Conservation (phyloP, 2,113 vertebrate species). For the Zosterops hypoxanthus region DNA sequence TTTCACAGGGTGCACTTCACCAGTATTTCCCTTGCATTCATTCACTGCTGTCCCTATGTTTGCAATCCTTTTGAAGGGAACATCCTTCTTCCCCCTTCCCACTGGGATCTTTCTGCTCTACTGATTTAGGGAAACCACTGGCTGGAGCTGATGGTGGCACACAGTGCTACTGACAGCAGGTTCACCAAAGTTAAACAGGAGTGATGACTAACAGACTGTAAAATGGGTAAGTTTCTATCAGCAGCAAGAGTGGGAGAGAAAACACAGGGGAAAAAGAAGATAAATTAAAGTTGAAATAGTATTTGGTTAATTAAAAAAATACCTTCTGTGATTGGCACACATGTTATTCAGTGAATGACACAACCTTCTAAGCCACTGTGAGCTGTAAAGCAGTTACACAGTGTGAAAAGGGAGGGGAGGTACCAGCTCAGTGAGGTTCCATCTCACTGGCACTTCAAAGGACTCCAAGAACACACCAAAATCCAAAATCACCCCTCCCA, state of each 20-base stretch:
- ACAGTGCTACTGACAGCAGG: not conserved
- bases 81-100: not conserved
- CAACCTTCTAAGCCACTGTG: not conserved
- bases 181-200: not conserved
- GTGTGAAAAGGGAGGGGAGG: not conserved
- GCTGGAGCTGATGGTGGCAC: not conserved
- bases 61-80: not conserved
- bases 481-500: not conserved
- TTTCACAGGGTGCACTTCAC: not conserved
- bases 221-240: not conserved
- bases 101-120: not conserved
- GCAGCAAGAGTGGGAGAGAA: not conserved
- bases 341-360: not conserved
- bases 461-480: not conserved
- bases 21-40: not conserved
- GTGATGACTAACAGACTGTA: not conserved
- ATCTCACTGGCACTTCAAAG: not conserved
- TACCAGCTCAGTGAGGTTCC: not conserved
- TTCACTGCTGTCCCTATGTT: not conserved
- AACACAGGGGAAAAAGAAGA: not conserved
- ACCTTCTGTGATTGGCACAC: not conserved
- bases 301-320: not conserved
- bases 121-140: not conserved
- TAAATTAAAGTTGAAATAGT: not conserved
- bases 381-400: not conserved